Base-by-base conservation (phyloP, 1,140 invertebrate genomes). In the Danaus plexippus region DNA sequence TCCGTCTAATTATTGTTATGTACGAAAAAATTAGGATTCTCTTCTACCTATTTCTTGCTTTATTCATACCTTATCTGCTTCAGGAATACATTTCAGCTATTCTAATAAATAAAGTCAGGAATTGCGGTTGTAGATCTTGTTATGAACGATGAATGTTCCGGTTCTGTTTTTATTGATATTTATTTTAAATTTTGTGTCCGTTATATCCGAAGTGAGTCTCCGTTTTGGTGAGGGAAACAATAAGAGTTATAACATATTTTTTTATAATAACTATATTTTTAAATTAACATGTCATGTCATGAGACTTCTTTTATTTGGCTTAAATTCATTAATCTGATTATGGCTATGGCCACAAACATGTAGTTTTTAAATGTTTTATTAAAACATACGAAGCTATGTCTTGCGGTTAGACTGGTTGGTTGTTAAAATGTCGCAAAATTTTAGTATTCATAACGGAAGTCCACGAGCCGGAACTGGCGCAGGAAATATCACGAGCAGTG, bases 71-170 rank as follows among this genome's bases (percentile, higher is more conserved):
- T 1, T 82, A 75, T 67, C 66, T 85, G 22, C 13, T 85, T 7
- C 81, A 85, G 69, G 81, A 85, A 58, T 85, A 83, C 49, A 85
- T 85, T 64, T 73, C 81, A 0, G 71, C 77, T 0, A 81, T 86
- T 54, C 51, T 86, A 9, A 67, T 84, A 13, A 78, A 61, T 43
- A 85, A 82, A 75, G 58, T 83, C 10, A 67, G 67, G n/a, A 68
- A 53, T 51, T 79, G 77, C 52, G 73, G 43, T 22, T 82, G 75
- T 49, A 48, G 55, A 11, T 64, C 60, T 8, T 79, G 77, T 61
- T 64, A 54, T 51, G 47, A 54, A 63, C 66, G 57, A 82, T 80
- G 77, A 71, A 73, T 12, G 15, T 71, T 4, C 54, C 59, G 9
- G 32, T 61, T 55, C 50, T 78, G 12, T 73, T 77, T 57, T 61